Conservation (phyloP, 2,113 vertebrate genomes). For the Tretioscincus oriximinensis region DNA sequence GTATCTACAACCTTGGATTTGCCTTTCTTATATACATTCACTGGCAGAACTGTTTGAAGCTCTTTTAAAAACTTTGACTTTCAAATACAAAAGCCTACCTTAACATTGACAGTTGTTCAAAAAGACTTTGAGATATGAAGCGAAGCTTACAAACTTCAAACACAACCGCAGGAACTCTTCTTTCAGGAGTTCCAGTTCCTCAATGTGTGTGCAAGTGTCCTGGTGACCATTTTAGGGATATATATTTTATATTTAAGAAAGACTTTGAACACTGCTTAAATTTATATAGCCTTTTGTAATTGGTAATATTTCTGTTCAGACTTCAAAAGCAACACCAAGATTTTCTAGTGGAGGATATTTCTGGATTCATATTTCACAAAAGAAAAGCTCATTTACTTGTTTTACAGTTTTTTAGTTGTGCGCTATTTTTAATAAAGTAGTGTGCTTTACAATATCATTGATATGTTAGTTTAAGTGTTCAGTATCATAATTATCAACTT, state of each 20-base stretch:
- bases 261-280: slow-evolving; percentile 40
- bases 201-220: slow-evolving; percentile 41
- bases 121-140: slow-evolving; percentile 47
- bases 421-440: slow-evolving; percentile 19
- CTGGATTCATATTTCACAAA: slow-evolving; percentile 38
- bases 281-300: slow-evolving; percentile 51
- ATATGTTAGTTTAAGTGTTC: neutral
- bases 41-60: slow-evolving; percentile 28
- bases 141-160: slow-evolving; percentile 46
- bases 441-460: neutral
- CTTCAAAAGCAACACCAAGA: slow-evolving; percentile 45
- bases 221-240: slow-evolving; percentile 49
- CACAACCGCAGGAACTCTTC: slow-evolving; percentile 34
- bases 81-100: slow-evolving; percentile 51
- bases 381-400: slow-evolving; percentile 5
- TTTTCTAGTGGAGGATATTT: slow-evolving; percentile 43
- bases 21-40: slow-evolving; percentile 15
- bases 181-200: slow-evolving; percentile 31
- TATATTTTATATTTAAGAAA: slow-evolving; percentile 43
- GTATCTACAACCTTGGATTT: slow-evolving; percentile 21
- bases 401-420: slow-evolving; percentile 21
- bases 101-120: slow-evolving; percentile 28
- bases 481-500: neutral
- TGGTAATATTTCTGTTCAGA: slow-evolving; percentile 54
- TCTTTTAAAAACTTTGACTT: slow-evolving; percentile 56